These are phyloP conservation scores for Ornithoptera alexandrae DNA, from an alignment of 2,888 invertebrate species.

Conservation along the genomic window DNA sequence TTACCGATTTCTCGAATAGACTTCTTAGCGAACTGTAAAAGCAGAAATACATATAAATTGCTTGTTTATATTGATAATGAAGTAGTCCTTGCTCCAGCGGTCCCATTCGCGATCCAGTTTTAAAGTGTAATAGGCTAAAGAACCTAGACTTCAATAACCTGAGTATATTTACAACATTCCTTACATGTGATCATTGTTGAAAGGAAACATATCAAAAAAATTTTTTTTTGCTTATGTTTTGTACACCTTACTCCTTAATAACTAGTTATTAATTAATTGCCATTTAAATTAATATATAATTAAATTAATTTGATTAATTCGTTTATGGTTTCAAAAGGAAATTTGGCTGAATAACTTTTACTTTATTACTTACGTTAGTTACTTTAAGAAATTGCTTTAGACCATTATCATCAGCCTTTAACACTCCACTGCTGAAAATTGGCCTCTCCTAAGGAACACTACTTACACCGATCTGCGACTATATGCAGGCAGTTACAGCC, in stretches of 20 bases:
- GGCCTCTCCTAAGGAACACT: too few species aligned
- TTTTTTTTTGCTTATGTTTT: too few species aligned
- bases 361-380: slow-evolving; percentile 19
- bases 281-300: not conserved
- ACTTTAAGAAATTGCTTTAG: slow-evolving; percentile 8
- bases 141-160: not conserved
- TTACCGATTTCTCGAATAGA: too few species aligned
- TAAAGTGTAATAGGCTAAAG: not conserved
- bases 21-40: too few species aligned
- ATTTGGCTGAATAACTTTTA: slow-evolving; percentile 6
- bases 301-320: slow-evolving; percentile 1
- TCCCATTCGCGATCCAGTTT: not conserved
- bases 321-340: not conserved
- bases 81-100: not conserved
- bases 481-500: too few species aligned
- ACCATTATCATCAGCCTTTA: not conserved
- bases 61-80: not conserved
- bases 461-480: too few species aligned
- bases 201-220: too few species aligned
- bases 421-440: too few species aligned
- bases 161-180: too few species aligned
- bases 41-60: too few species aligned
- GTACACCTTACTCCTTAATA: too few species aligned
- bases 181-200: too few species aligned
- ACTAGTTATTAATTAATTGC: not conserved